Evolutionary conservation across 1,140 invertebrate species (phyloP), one percentile per base, ranked within the genome.

Genomic region (Lordiphosa mommai): DNA sequence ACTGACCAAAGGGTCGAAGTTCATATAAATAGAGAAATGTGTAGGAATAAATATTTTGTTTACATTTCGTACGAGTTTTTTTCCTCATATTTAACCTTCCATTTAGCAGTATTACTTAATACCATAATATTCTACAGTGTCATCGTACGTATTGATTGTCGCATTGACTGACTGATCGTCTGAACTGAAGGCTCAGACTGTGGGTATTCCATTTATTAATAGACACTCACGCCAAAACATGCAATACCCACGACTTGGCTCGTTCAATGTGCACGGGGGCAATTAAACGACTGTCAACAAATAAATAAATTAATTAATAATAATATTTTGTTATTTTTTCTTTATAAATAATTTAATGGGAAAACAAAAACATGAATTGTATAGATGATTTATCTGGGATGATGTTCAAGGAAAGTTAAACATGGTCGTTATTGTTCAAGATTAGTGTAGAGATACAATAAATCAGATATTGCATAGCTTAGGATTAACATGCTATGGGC

Each of bases 231-330:
- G 41, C 23, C n/a, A 12, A 55, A 71, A 40, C 73, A 79, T 79
- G 74, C 68, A 79, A 66, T 12, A 53, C 43, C 55, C 48, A 32
- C 58, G 40, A 16, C 14, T 17, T 43, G 7, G 3, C 20, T 7
- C 20, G 41, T 32, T 47, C 30, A 50, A 50, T 27, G 33, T 29
- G 13, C 33, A 38, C 70, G 29, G 65, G 56, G 67, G 76, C 60
- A 80, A 80, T 82, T 74, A 74, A 59, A 33, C 61, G 61, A 71
- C 70, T 80, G 65, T 82, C 74, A 80, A 73, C 70, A 67, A 74
- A 60, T 67, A 53, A 71, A 68, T 72, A 14, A 14, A 10, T 33
- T 61, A 12, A 71, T 72, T 56, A 72, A 66, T 52, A 79, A 61
- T 43, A 49, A 30, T 13, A 34, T 17, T 38, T n/a, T 12, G 3